Base-by-base conservation (phyloP, 1,140 invertebrate genomes). In the Lordiphosa collinella region DNA sequence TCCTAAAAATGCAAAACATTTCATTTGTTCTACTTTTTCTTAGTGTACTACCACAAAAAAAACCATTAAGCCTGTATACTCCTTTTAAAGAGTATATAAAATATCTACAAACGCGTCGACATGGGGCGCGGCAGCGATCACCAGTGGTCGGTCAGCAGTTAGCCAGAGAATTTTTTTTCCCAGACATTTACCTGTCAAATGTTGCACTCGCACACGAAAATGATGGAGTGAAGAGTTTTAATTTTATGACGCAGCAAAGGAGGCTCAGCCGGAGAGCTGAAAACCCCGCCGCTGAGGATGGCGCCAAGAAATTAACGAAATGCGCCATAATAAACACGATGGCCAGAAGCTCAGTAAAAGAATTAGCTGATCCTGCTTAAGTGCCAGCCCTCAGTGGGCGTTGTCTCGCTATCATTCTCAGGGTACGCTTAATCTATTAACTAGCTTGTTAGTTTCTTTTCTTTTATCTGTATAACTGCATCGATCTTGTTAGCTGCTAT, bases 161-260 rank as follows among this genome's bases (percentile, higher is more conserved):
- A 25, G 22, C 16, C 13, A 29, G 11, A 59, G 50, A 53, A n/a
- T 62, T 67, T 72, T 73, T 66, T 63, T 72, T 82, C 76, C 78
- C 76, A 82, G 76, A 82, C 76, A 75, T 76, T 82, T 82, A 82
- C 76, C 76, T 82, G 76, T 82, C 76, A 82, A 82, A 82, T 82
- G 76, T 82, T 82, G 78, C 76, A 82, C 76, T 82, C 76, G 76
- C 71, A 53, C 67, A 84, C 78, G 76, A 82, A 82, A 82, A 82
- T 82, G 78, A 82, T 82, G 76, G 78, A 82, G 76, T 82, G 76
- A 82, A 82, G 76, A 82, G 76, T 82, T 82, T 82, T 84, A 76
- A 76, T 82, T 82, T 76, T 82, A 82, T 82, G 76, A 82, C 76
- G 78, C 76, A 76, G 76, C 76, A 82, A 80, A 80, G 75, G 60